A percentile compares a stretch with the other conserved stretches of the same genome.
These are phyloP conservation scores for Cheilosia pagana DNA, from an alignment of 2,888 invertebrate genomes.

Conservation along the genomic window DNA sequence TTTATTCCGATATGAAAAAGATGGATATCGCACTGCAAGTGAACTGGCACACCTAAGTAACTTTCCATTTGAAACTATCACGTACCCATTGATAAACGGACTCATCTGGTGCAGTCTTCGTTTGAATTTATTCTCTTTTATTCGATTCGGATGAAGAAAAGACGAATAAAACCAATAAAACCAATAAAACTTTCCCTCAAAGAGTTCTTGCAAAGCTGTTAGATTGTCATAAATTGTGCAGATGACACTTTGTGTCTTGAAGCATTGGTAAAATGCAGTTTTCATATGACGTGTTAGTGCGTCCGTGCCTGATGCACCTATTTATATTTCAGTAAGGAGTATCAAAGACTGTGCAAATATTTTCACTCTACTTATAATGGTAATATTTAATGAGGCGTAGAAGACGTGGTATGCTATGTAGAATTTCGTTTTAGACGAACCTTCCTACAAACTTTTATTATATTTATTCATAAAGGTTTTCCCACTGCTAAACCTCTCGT, in stretches of 20 bases:
- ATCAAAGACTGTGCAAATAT: not conserved
- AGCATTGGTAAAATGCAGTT: constrained; percentile 18
- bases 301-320: not conserved
- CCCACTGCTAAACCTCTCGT: no score
- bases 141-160: constrained; percentile 15
- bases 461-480: no score
- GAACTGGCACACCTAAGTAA: no score
- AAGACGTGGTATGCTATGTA: no score
- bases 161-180: not conserved
- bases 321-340: not conserved
- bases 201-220: constrained; percentile 43
- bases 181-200: constrained; percentile 25
- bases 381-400: no score
- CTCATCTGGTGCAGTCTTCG: constrained; percentile 18
- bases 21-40: not conserved
- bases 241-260: constrained; percentile 36
- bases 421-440: no score
- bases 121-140: constrained; percentile 3
- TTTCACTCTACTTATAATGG: no score
- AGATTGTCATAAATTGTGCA: constrained; percentile 40
- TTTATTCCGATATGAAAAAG: constrained; percentile 1
- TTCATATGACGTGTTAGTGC: constrained; percentile 10
- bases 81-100: constrained; percentile 16
- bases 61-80: not conserved
- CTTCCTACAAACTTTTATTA: no score